Evolutionary conservation across 2,113 vertebrate genomes (phyloP).

Genomic region (Saguinus midas): DNA sequence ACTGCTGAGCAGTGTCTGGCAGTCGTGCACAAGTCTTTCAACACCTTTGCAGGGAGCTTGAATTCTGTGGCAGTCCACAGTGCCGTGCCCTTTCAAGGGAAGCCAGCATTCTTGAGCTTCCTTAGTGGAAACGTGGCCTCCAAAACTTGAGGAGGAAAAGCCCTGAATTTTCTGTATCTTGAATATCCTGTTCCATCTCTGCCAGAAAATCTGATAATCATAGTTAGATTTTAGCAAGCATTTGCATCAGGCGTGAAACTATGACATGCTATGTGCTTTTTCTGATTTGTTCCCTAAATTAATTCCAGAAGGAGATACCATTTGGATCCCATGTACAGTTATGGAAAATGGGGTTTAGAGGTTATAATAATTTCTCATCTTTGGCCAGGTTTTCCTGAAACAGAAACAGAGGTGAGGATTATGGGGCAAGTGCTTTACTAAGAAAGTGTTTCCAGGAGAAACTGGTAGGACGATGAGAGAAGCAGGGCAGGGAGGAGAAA

Average conservation of each 20-base stretch:
- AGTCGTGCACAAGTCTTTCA: fast-evolving
- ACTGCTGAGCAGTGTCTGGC: fast-evolving
- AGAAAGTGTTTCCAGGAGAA: background rate
- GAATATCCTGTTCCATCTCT: background rate
- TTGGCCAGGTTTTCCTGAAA: background rate
- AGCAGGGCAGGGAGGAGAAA: background rate
- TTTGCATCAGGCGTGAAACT: background rate
- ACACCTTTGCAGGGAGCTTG: background rate
- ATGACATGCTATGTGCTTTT: background rate
- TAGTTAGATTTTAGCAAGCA: background rate
- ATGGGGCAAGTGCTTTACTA: background rate
- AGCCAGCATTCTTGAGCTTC: background rate
- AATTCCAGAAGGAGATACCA: background rate
- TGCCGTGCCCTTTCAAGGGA: background rate
- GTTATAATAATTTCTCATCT: background rate
- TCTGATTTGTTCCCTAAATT: background rate
- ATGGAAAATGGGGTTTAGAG: background rate
- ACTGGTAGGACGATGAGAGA: background rate
- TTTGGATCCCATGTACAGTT: background rate
- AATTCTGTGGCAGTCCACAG: too few species aligned
- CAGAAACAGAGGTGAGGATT: background rate
- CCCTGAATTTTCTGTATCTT: background rate
- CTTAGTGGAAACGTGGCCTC: background rate
- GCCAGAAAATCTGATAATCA: background rate
- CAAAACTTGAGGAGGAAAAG: background rate